Conservation (phyloP, 2,888 invertebrate species). For the Athalia circularis region DNA sequence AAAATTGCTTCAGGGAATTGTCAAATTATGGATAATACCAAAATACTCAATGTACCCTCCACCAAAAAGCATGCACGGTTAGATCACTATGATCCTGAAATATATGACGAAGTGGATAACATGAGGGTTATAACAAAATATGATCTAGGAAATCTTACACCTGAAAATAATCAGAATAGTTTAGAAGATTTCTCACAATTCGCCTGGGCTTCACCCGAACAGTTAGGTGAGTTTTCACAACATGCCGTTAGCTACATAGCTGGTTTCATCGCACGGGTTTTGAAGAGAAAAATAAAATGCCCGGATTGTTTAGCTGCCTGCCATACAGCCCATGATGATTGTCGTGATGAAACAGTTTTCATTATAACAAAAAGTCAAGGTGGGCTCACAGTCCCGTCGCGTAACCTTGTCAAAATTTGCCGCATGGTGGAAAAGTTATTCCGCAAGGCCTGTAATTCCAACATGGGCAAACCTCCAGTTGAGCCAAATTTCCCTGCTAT, state of each 20-base stretch:
- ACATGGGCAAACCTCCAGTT: conserved; percentile 2
- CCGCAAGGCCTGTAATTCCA: conserved; percentile 22
- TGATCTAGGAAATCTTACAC: conserved; percentile 49
- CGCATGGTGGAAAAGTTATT: conserved; percentile 30
- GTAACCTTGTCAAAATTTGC: conserved; percentile 48
- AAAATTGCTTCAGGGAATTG: too few species aligned
- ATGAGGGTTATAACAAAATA: background rate
- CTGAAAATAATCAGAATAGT: conserved; percentile 51
- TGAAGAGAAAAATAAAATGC: conserved; percentile 46
- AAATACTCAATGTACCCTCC: too few species aligned
- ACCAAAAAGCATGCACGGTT: too few species aligned
- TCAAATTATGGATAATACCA: too few species aligned
- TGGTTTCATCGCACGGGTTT: background rate
- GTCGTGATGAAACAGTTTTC: conserved; percentile 12
- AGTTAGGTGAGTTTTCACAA: too few species aligned
- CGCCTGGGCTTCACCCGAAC: too few species aligned
- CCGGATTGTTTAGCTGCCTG: conserved; percentile 43
- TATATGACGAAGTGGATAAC: conserved; percentile 1
- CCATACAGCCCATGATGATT: conserved; percentile 2
- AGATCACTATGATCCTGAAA: conserved; percentile 22
- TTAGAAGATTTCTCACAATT: conserved; percentile 7
- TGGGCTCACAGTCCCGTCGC: conserved; percentile 46
- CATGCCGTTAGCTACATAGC: too few species aligned
- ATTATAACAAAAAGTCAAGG: conserved; percentile 42
- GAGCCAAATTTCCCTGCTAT: conserved; percentile 47